These are phyloP conservation scores for Dryocosmus kuriphilus DNA, from an alignment of 2,888 invertebrate genomes.

Conservation along the genomic window DNA sequence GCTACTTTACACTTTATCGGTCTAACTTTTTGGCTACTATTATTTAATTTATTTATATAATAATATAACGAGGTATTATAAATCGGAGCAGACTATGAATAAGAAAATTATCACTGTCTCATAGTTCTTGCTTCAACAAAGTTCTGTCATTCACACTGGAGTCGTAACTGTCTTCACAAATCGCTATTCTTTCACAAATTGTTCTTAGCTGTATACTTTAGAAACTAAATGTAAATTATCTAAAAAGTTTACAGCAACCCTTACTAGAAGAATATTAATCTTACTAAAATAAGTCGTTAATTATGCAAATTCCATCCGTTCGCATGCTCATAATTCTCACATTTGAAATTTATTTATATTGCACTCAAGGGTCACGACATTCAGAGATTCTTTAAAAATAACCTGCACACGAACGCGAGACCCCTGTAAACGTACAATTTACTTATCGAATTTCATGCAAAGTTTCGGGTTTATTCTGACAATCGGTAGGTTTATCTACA, in stretches of 20 bases:
- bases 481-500: slow-evolving; percentile 14
- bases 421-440: slow-evolving; percentile 21
- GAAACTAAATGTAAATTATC: slow-evolving; percentile 16
- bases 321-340: slow-evolving; percentile 7
- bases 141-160: slow-evolving; percentile 10
- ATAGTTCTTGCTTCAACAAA: slow-evolving; percentile 45
- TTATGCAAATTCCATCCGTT: slow-evolving; percentile 33
- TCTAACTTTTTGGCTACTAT: slow-evolving; percentile 69
- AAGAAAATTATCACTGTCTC: slow-evolving; percentile 49
- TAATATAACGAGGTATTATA: slow-evolving; percentile 72
- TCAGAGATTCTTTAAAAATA: slow-evolving; percentile 23
- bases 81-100: slow-evolving; percentile 53
- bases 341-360: slow-evolving; percentile 5
- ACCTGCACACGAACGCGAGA: slow-evolving; percentile 18
- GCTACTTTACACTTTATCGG: slow-evolving; percentile 44
- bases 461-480: neutral
- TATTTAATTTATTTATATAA: slow-evolving; percentile 68
- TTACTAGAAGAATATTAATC: slow-evolving; percentile 11
- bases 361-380: slow-evolving; percentile 8
- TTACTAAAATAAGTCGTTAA: slow-evolving; percentile 8
- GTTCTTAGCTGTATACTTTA: neutral
- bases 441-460: neutral
- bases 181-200: slow-evolving; percentile 5
- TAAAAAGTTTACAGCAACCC: slow-evolving; percentile 5
- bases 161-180: neutral